Percentiles rank a stretch among this genome's conserved stretches.
Evolutionary conservation across 2,888 invertebrate genomes (phyloP).

Genomic region (Plagodis pulveraria): DNA sequence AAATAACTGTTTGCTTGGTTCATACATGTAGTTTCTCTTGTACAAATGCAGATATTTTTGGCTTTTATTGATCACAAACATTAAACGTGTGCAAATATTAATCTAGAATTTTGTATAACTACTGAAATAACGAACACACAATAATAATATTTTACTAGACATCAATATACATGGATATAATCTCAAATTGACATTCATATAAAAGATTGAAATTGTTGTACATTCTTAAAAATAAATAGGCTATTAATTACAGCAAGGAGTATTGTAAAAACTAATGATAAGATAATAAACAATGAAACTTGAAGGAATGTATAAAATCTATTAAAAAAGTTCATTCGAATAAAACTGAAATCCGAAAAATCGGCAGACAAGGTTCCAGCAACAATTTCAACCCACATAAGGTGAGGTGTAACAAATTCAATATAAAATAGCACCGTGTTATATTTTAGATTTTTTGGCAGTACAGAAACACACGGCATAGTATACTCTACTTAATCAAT

Average conservation of each 20-base stretch:
- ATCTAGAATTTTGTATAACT: no score
- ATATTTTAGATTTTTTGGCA: constrained; percentile 23
- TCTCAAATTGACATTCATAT: constrained; percentile 13
- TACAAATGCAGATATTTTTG: background rate
- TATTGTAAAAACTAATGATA: background rate
- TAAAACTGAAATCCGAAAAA: background rate
- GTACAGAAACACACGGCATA: constrained; percentile 29
- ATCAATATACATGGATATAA: constrained; percentile 1
- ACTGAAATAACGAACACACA: no score
- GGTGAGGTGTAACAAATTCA: no score
- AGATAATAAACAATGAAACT: constrained; percentile 1
- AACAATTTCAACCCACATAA: no score
- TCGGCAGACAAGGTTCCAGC: background rate
- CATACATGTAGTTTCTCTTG: background rate
- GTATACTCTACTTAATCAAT: constrained; percentile 14
- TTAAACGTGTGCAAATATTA: constrained; percentile 3
- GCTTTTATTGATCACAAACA: constrained; percentile 17
- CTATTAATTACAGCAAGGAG: constrained; percentile 5
- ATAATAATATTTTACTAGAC: no score
- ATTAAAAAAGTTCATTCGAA: background rate
- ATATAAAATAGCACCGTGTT: constrained; percentile 26
- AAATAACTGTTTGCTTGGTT: constrained; percentile 6
- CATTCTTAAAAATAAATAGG: background rate
- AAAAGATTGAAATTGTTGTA: constrained; percentile 2
- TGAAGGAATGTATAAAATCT: constrained; percentile 27